phyloP scores from a whole-genome alignment of 2,888 invertebrate genomes.

The Erebia aethiops region DNA sequence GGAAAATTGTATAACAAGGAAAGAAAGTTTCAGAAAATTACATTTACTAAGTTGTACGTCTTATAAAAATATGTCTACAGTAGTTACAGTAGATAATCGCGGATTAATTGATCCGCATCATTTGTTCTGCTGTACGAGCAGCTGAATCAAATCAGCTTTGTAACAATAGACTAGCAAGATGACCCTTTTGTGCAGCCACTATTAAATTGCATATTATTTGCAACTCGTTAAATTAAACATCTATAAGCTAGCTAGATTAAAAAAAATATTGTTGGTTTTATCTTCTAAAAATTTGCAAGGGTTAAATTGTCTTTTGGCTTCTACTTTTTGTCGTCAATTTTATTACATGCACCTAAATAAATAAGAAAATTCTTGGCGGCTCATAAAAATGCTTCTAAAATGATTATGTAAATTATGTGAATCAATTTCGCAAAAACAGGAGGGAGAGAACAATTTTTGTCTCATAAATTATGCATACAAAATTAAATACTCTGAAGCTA shows the following conservation, averaged over 20 bases:
- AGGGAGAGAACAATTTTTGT: slow-evolving; percentile 19
- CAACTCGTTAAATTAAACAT: slow-evolving; percentile 28
- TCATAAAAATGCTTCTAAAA: slow-evolving; percentile 18
- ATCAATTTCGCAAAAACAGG: slow-evolving; percentile 19
- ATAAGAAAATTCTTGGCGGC: slow-evolving; percentile 10
- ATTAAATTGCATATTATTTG: slow-evolving; percentile 39
- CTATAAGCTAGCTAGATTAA: slow-evolving; percentile 7
- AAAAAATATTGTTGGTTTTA: background rate
- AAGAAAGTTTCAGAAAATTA: background rate
- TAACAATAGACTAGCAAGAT: slow-evolving; percentile 37
- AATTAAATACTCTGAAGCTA: slow-evolving; percentile 17
- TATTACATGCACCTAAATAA: background rate
- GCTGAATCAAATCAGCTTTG: slow-evolving; percentile 31
- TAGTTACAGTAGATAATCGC: slow-evolving; percentile 6
- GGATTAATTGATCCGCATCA: slow-evolving; percentile 23
- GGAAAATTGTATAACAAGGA: background rate
- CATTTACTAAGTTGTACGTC: background rate
- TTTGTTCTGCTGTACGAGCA: slow-evolving; percentile 26
- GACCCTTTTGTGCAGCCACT: slow-evolving; percentile 38
- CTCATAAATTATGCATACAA: slow-evolving; percentile 31
- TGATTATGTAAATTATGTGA: slow-evolving; percentile 23
- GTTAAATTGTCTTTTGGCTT: background rate
- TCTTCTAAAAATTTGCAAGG: too few species aligned
- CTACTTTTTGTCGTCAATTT: background rate
- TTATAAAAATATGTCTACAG: background rate